These are phyloP conservation scores for Fukomys damarensis DNA, from an alignment of 2,113 vertebrate species.

Conservation along the genomic window DNA sequence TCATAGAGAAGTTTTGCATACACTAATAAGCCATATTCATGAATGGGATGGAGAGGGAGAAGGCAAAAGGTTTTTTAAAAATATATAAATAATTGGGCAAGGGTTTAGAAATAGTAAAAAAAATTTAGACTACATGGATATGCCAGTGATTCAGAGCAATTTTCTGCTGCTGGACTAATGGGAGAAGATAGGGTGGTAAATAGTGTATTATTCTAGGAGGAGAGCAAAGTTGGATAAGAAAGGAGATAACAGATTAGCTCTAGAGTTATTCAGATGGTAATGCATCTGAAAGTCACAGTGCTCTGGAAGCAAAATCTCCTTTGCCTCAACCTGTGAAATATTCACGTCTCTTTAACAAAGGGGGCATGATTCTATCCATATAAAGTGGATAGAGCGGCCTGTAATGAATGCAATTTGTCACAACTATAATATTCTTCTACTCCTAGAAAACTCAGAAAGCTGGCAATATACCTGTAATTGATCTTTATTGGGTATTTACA, in stretches of 20 bases:
- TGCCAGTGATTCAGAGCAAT: neutral
- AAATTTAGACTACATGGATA: neutral
- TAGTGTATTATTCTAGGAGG: neutral
- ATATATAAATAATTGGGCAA: neutral
- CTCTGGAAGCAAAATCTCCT: neutral
- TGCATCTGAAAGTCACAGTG: neutral
- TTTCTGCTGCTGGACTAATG: neutral
- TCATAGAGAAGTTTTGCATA: constrained; percentile 21
- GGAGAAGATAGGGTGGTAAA: neutral
- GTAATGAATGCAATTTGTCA: neutral
- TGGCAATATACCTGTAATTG: neutral
- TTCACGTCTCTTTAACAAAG: neutral
- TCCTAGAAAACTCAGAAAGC: constrained; percentile 1
- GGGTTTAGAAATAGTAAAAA: neutral
- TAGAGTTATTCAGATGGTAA: neutral
- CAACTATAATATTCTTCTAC: neutral
- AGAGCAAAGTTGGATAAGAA: neutral
- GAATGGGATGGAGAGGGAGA: neutral
- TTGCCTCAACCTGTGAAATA: neutral
- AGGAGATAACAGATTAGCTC: neutral
- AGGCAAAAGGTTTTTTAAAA: neutral
- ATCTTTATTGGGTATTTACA: neutral
- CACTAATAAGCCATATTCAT: neutral
- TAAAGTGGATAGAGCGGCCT: neutral
- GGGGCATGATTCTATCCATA: neutral